A percentile compares a stretch with the other conserved stretches of the same genome.
Evolutionary conservation across 2,113 vertebrate species (phyloP).

Genomic region (Mobula birostris): DNA sequence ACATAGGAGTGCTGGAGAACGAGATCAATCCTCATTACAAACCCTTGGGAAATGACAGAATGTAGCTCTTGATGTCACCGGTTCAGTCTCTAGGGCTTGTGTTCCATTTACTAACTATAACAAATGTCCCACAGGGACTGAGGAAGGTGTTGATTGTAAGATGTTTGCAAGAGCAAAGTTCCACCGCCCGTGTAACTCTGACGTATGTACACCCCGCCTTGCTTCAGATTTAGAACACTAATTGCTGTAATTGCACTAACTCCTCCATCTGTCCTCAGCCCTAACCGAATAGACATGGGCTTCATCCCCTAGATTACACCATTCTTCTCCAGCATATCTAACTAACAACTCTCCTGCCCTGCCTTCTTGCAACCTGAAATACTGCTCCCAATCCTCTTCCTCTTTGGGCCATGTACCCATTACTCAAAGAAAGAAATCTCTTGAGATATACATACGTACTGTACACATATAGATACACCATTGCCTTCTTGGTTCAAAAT

Average conservation of each 20-base stretch:
- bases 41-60: not conserved
- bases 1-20: not conserved
- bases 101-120: conserved; percentile 1
- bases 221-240: not conserved
- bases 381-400: too few species aligned
- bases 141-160: conserved; percentile 13
- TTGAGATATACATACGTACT: too few species aligned
- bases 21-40: not conserved
- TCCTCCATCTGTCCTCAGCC: too few species aligned
- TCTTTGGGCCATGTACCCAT: too few species aligned
- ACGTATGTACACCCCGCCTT: not conserved
- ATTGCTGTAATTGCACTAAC: not conserved
- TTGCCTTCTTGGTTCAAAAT: too few species aligned
- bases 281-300: too few species aligned
- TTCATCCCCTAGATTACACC: too few species aligned
- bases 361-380: too few species aligned
- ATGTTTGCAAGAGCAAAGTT: conserved; percentile 25
- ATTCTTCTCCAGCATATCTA: too few species aligned
- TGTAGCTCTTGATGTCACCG: conserved; percentile 4
- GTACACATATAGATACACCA: too few species aligned
- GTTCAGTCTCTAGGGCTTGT: conserved; percentile 13
- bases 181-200: not conserved
- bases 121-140: not conserved
- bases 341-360: too few species aligned
- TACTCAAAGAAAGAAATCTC: too few species aligned